Evolutionary conservation across 2,113 vertebrate genomes (phyloP).

Genomic region (Syngnathoides biaculeatus): DNA sequence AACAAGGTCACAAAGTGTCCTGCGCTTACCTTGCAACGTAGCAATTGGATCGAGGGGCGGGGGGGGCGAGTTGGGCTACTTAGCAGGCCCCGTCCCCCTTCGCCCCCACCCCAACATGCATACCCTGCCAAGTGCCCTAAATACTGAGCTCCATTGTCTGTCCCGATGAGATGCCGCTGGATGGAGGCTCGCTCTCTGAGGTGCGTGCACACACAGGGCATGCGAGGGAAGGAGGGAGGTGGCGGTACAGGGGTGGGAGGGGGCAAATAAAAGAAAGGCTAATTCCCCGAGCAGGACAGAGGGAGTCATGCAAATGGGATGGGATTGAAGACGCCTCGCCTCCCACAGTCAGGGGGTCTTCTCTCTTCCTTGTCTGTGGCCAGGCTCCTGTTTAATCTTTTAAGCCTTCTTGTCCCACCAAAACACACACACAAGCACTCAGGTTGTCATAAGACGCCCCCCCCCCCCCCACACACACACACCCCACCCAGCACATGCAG

Average conservation of each 20-base stretch:
- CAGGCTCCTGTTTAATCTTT: conserved; percentile 63
- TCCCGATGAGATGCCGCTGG: conserved; percentile 50
- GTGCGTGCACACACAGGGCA: conserved; percentile 47
- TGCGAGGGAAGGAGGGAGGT: conserved; percentile 32
- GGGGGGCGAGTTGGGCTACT: conserved; percentile 59
- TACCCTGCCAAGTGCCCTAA: conserved; percentile 65
- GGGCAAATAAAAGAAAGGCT: conserved; percentile 53
- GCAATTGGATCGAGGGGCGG: conserved; percentile 41
- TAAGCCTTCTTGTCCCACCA: conserved; percentile 43
- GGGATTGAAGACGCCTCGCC: conserved; percentile 49
- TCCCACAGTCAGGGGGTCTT: conserved; percentile 57
- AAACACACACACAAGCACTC: conserved; percentile 1
- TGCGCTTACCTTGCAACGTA: conserved; percentile 51
- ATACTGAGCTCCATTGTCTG: conserved; percentile 66
- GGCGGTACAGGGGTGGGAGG: not conserved
- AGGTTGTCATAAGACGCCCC: not conserved
- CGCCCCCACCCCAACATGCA: conserved; percentile 40
- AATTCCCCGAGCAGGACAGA: conserved; percentile 59
- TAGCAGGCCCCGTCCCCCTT: conserved; percentile 24
- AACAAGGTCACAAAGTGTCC: conserved; percentile 13
- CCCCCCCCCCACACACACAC: not conserved
- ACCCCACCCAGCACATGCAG: conserved; percentile 10
- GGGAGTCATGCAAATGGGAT: conserved; percentile 62
- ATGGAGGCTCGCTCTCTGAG: conserved; percentile 45
- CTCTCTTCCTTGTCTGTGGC: conserved; percentile 25